Base-by-base conservation (phyloP, 2,113 vertebrate species). In the Chloebia gouldiae region DNA sequence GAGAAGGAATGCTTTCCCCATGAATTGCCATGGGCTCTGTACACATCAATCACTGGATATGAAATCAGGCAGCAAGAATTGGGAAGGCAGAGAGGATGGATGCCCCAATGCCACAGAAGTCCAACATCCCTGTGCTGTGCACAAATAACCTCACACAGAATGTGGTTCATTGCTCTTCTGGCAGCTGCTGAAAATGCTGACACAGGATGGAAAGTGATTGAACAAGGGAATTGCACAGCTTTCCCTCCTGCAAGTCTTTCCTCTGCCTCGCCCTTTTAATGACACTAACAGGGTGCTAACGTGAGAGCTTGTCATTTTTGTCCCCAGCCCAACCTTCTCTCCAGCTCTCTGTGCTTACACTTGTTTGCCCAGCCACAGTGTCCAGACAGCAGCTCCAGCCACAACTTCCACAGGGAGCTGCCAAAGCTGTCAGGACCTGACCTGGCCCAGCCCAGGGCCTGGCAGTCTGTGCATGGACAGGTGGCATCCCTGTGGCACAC, bases 181-280 rank as follows among this genome's bases (percentile, higher is more conserved):
- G 45, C 18, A 56, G 80, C 53, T 76, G 44, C 49, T 77, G 35
- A 59, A 78, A 66, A 51, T 13, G 24, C 57, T 35, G 71, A 47
- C 40, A 51, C 30, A 39, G 42, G 42, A 37, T 1, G 50, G 40
- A n/a, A 63, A 50, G 22, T 5, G 37, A 27, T 0, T 14, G 33
- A 86, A 64, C 10, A 31, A 24, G 0, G 7, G 49, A 70, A 78
- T 9, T 22, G 18, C 0, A 0, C 45, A 40, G 35, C 33, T 68
- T 71, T 50, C 25, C 49, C 60, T 53, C 56, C 30, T 88, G 31
- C 13, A 64, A 56, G 9, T 25, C 64, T 22, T 56, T 28, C 33
- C 72, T 6, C 4, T 21, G 35, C 63, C 63, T 65, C 50, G 65
- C 57, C 37, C 50, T 72, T 88, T n/a, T 17, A 47, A 49, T 47